These are phyloP conservation scores for Stegastes partitus DNA, from an alignment of 2,113 vertebrate species.

Conservation along the genomic window DNA sequence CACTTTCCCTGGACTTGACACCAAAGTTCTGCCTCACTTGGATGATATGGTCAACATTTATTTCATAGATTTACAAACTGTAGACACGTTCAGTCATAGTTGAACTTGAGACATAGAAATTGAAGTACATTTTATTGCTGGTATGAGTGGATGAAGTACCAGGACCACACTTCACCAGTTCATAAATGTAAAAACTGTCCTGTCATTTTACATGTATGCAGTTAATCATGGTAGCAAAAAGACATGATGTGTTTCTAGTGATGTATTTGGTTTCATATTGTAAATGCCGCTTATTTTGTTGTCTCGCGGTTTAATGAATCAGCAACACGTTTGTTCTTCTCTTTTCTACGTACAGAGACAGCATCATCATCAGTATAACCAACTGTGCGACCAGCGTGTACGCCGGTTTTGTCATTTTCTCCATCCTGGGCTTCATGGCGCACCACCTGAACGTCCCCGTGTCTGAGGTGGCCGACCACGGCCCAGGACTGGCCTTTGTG, in stretches of 20 bases:
- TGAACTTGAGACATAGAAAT: not conserved
- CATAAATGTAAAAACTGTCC: too few relatives aligned
- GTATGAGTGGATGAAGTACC: not conserved
- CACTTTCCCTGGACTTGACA: not conserved
- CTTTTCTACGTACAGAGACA: constrained; percentile 87
- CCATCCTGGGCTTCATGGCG: constrained; percentile 99
- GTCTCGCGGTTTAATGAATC: not conserved
- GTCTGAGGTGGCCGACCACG: constrained; percentile 95
- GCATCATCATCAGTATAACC: constrained; percentile 98
- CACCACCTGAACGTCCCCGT: constrained; percentile 93
- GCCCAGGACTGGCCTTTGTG: constrained; percentile 95
- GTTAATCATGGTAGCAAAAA: too few relatives aligned
- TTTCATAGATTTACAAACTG: not conserved
- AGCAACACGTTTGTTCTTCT: not conserved
- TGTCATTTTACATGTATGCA: too few relatives aligned
- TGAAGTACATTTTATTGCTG: not conserved
- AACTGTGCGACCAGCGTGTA: constrained; percentile 98
- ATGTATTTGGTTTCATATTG: too few relatives aligned
- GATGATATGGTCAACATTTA: not conserved
- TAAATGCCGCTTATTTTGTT: not conserved
- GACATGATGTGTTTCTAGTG: too few relatives aligned
- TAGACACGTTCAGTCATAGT: too few relatives aligned
- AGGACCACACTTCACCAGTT: too few relatives aligned
- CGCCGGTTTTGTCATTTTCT: constrained; percentile 98
- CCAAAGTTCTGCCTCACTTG: not conserved